Evolutionary conservation across 2,797 vertebrate species (phyloP), one percentile per base, ranked within the genome.

Genomic region (Phataginus tricuspis): DNA sequence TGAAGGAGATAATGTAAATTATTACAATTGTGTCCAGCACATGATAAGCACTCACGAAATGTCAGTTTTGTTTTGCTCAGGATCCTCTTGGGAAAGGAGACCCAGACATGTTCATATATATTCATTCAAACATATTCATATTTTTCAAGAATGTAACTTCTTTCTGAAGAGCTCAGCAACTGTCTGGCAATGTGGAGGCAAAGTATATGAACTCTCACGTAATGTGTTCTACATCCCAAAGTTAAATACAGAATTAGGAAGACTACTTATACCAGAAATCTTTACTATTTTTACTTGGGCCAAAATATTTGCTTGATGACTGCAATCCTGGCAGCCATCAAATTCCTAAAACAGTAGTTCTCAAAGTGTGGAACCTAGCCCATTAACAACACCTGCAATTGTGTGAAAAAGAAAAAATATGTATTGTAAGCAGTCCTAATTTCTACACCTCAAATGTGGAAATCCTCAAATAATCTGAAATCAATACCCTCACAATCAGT

Each of bases 1-100:
- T 88, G 87, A 86, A 87, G 88, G 90, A 93, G 77, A 88, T 85
- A 80, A 91, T 68, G 10, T 79, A 91, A 95, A 95, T 15, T 49
- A 55, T 82, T 77, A 93, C 68, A 55, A 79, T 18, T 69, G 37
- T 71, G n/a, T 19, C 39, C 23, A 80, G 42, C 13, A 77, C 27
- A 57, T 27, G 57, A 79, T 63, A 71, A 85, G 15, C 51, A 93
- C 27, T 91, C 27, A 74, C 12, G 75, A 45, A 84, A 71, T 53
- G 49, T 59, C 37, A 57, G 71, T 18, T 45, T 45, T 96, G 61
- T 82, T 53, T 68, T 21, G 29, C 8, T 79, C 34, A 83, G 39
- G 37, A 16, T 61, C 15, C n/a, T 93, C 31, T 80, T 85, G 49
- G 68, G 61, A 86, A 94, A 82, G 57, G 55, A 61, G 74, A 71